phyloP scores from a whole-genome alignment of 2,888 invertebrate species.

The Epsilonema sp. region DNA sequence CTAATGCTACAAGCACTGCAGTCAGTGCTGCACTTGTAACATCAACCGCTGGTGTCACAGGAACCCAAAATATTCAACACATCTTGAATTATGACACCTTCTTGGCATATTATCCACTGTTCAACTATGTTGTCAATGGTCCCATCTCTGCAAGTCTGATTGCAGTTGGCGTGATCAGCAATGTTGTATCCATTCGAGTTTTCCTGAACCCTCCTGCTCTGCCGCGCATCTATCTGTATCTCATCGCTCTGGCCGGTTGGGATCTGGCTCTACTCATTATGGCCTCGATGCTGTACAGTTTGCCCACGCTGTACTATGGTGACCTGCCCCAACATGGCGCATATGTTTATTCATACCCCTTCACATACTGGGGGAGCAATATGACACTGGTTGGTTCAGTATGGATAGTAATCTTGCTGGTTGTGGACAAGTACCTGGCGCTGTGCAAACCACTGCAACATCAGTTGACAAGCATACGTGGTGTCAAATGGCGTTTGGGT shows the following conservation, averaged over 20 bases:
- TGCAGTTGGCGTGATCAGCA: background rate
- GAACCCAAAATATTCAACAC: too few species aligned
- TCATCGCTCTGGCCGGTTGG: background rate
- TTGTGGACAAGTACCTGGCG: background rate
- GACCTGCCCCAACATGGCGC: background rate
- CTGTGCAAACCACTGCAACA: background rate
- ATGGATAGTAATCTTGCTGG: background rate
- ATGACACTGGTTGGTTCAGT: background rate
- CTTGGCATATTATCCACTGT: background rate
- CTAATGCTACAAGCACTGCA: too few species aligned
- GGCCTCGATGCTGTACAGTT: background rate
- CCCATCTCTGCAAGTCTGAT: background rate
- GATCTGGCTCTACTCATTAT: background rate
- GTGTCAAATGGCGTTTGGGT: background rate
- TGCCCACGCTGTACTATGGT: background rate
- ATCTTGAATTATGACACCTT: too few species aligned
- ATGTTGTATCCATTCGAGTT: background rate
- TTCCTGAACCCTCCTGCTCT: background rate
- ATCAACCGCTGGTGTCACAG: too few species aligned
- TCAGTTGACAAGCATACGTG: background rate
- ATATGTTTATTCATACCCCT: background rate
- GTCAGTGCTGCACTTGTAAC: too few species aligned
- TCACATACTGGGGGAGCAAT: background rate
- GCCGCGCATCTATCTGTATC: background rate
- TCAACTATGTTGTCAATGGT: background rate